These are phyloP conservation scores for Orcinus orca DNA, from an alignment of 2,113 vertebrate species.

Conservation along the genomic window DNA sequence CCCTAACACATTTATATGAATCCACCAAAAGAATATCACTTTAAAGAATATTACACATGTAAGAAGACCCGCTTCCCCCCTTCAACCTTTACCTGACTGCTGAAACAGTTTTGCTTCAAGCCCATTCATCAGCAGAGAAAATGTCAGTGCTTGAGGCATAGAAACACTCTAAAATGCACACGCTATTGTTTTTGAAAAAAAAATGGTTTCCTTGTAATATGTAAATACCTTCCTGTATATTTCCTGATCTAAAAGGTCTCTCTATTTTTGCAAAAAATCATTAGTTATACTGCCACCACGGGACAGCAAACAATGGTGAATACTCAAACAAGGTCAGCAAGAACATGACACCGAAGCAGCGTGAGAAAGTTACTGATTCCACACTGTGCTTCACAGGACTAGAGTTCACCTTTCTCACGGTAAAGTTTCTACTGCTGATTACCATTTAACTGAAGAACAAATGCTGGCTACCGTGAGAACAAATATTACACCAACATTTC, in stretches of 20 bases:
- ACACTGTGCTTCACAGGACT: constrained; percentile 55
- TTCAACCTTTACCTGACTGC: neutral
- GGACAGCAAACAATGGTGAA: constrained; percentile 84
- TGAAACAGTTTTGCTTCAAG: neutral
- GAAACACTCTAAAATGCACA: neutral
- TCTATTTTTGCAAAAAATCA: constrained; percentile 74
- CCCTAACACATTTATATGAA: neutral
- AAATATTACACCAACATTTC: constrained; percentile 68
- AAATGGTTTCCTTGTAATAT: constrained; percentile 60
- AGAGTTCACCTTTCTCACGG: constrained; percentile 87
- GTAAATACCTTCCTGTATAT: constrained; percentile 71
- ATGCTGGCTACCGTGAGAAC: constrained; percentile 86
- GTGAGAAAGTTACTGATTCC: constrained; percentile 87
- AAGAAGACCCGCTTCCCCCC: neutral
- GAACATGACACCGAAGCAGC: constrained; percentile 81
- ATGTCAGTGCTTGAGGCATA: neutral
- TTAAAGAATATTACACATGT: neutral
- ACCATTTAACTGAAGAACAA: constrained; percentile 80
- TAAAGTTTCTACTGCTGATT: constrained; percentile 77
- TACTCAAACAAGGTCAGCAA: constrained; percentile 81
- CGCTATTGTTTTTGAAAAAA: constrained; percentile 61
- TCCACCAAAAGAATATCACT: neutral
- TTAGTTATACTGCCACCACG: constrained; percentile 83
- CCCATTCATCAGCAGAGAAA: constrained; percentile 48
- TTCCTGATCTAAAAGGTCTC: constrained; percentile 79